Evolutionary conservation across 2,113 vertebrate genomes (phyloP), one percentile per base, ranked within the genome.

Genomic region (Tachysurus vachellii): DNA sequence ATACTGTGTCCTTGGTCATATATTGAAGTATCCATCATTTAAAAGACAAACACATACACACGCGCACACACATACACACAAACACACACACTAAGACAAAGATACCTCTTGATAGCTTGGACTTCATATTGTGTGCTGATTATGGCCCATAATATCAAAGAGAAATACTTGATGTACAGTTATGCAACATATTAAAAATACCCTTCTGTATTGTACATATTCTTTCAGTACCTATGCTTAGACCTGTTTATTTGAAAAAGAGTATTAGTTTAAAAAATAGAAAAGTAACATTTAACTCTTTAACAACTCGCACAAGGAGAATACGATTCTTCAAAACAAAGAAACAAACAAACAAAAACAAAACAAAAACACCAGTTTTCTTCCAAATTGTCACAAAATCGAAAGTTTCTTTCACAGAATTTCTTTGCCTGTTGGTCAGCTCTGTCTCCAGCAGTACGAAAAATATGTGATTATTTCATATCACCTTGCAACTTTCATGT

Each of bases 401-500:
- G 26, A 89, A 54, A 83, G 61, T 21, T n/a, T 53, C 84, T 44
- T 62, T 79, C 44, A 42, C 59, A 53, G 59, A 79, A 42, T 80
- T 53, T n/a, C 42, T 61, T 88, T 83, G n/a, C 54, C n/a, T 17
- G 50, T 36, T 14, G 57, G 71, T 85, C 71, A 83, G 79, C 56
- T 84, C 57, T 80, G 50, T 89, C 80, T 85, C 82, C 23, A 87
- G 56, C 76, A 62, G 68, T 82, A 89, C 82, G 86, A 88, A 82
- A 90, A 90, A 89, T 88, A 91, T 88, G 87, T 86, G 76, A 88
- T 68, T 82, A 44, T 44, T 50, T 86, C 83, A 70, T 44, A 68
- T 87, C 83, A 70, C 75, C 56, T 66, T 47, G 64, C 31, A 88
- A 87, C 64, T 62, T 44, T 80, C 68, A 83, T 26, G 68, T 62